Evolutionary conservation across 2,113 vertebrate species (phyloP), one percentile per base, ranked within the genome.

Genomic region (Gymnocephalus cernua): DNA sequence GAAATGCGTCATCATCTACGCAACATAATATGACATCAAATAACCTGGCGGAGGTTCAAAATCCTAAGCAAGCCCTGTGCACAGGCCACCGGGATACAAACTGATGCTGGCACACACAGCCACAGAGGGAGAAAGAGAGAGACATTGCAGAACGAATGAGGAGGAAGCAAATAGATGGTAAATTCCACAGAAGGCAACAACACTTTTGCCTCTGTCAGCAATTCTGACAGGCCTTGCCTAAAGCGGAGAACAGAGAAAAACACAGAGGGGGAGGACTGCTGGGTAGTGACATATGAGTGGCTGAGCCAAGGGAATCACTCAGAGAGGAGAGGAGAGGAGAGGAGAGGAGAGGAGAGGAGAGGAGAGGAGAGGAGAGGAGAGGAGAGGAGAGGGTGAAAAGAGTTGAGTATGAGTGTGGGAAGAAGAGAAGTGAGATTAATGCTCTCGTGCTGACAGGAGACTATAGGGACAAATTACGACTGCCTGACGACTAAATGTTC

Each of bases 121-220:
- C 41, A 45, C 18, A 25, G 47, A 74, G 50, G 12, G 27, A 23
- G 21, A 35, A 6, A 71, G 21, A 25, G 29, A 5, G 73, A 73
- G 77, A 77, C 75, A 79, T 56, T 68, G 67, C 21, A 1, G 67
- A 72, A 65, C 3, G 45, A 83, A 81, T 47, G 77, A 41, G 73
- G 19, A 61, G 74, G 74, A 86, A 84, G 87, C 70, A 88, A 81
- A 91, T 73, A 73, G 84, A 90, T 83, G 65, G 66, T 74, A 58
- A 67, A 80, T 77, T 89, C 72, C 85, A 84, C 77, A 86, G 81
- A 66, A 82, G 85, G 82, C 75, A 83, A 82, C 32, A 70, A 63
- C 50, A 67, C 61, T 83, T 91, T 89, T 88, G 87, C 87, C 61
- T 84, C 61, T 0, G 77, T 92, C 93, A 92, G 90, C 93, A 86